Base-by-base conservation (phyloP, 1,140 invertebrate genomes). In the Drosophila bocqueti region DNA sequence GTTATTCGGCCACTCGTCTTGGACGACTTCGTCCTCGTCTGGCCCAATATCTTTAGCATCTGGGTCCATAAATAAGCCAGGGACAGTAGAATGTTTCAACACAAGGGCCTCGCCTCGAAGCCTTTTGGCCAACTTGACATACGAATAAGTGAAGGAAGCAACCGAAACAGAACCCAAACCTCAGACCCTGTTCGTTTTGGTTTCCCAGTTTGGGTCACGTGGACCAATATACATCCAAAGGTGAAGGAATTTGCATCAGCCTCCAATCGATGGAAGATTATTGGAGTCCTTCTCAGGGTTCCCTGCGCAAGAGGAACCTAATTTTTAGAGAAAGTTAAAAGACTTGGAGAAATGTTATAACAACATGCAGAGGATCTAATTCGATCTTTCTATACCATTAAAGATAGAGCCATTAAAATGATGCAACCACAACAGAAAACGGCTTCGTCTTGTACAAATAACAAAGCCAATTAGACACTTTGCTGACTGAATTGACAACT, bases 41-140 rank as follows among this genome's bases (percentile, higher is more conserved):
- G 89, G 89, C 65, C 76, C 81, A 85, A 85, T 91, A 91, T 91
- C 89, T 91, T 84, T 60, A 85, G 71, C 79, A 91, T 91, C 89
- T 85, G 54, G 54, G 73, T 84, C 89, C 83, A 91, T 91, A 91
- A 91, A 91, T 91, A 89, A 91, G 75, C 75, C 65, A 52, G 79
- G 57, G 89, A 87, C 89, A 91, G 89, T 89, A 87, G 79, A 91
- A 84, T 91, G 81, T 77, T 75, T 71, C 75, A 65, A 49, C 54
- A 50, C 62, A 72, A 82, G 71, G 75, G 77, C 63, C 71, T 76
- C 55, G 50, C 47, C 65, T 29, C 36, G 58, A 34, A n/a, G 54
- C 46, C 46, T 57, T 64, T 69, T 50, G 26, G 47, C 40, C 49
- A 38, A 52, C 57, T 62, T 91, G 83, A 89, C 83, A 91, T 72